Conservation (phyloP, 2,113 vertebrate genomes). For the Columba janthina region DNA sequence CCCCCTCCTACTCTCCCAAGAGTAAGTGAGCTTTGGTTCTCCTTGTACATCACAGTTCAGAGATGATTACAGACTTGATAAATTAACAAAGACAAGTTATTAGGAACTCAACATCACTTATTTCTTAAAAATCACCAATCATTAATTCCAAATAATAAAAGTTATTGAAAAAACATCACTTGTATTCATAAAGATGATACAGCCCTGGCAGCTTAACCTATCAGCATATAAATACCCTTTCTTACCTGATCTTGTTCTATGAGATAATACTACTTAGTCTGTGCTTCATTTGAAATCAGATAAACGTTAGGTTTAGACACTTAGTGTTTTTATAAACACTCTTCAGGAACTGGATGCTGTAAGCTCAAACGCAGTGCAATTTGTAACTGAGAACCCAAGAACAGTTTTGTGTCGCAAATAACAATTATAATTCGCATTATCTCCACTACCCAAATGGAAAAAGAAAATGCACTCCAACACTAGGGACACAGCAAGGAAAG, state of each 20-base stretch:
- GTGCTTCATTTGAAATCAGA: not conserved
- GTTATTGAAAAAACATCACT: not conserved
- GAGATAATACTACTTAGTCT: not conserved
- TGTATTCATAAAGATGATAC: not conserved
- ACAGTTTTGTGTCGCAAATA: not conserved
- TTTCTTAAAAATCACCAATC: not conserved
- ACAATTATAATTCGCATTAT: not conserved
- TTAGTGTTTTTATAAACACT: not conserved
- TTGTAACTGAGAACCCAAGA: not conserved
- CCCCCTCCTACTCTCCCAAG: rapidly evolving
- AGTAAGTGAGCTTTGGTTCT: not conserved
- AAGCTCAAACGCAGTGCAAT: not conserved
- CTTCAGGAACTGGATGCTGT: not conserved
- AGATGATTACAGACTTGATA: not conserved
- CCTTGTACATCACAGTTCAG: not conserved
- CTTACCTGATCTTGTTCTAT: not conserved
- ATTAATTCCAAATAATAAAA: not conserved
- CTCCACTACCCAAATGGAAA: not conserved
- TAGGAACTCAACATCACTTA: not conserved
- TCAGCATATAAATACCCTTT: not conserved
- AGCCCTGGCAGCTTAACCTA: not conserved
- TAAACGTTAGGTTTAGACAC: not conserved
- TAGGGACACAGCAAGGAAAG: not conserved
- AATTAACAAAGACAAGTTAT: not conserved
- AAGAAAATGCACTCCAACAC: not conserved